Percentiles rank a stretch among this genome's conserved stretches.
These are phyloP conservation scores for Metaphire vulgaris DNA, from an alignment of 1,140 invertebrate species.

Conservation along the genomic window DNA sequence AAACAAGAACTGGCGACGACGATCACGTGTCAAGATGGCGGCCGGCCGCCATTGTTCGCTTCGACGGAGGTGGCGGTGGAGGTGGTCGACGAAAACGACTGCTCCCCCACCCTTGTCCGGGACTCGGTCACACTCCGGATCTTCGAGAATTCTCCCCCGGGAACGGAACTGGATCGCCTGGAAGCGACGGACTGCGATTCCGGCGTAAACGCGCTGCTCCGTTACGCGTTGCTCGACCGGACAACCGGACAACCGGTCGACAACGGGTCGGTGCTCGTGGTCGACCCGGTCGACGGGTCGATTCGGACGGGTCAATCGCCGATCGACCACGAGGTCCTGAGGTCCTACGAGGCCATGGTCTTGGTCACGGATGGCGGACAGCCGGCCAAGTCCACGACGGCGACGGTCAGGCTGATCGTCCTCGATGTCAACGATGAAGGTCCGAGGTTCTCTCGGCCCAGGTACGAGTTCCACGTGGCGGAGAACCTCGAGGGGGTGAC, in stretches of 20 bases:
- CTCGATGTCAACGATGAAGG: neutral
- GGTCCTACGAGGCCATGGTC: neutral
- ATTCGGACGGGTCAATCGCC: neutral
- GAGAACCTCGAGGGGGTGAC: neutral
- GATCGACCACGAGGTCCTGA: neutral
- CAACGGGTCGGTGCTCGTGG: neutral
- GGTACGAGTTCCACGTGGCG: neutral
- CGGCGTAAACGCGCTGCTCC: conserved; percentile 77
- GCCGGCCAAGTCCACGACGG: neutral
- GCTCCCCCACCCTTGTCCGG: conserved; percentile 72
- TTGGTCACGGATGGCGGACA: neutral
- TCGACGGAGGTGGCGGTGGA: conserved; percentile 65
- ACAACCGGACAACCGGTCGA: neutral
- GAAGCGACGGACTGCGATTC: conserved; percentile 79
- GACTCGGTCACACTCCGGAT: conserved; percentile 68
- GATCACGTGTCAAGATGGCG: conserved; percentile 27
- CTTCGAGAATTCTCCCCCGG: conserved; percentile 28
- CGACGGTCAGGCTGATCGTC: neutral
- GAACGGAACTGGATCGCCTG: conserved; percentile 70
- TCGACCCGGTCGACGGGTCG: neutral
- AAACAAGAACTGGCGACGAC: neutral
- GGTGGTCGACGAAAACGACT: conserved; percentile 81
- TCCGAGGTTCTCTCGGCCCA: neutral
- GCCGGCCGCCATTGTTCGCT: conserved; percentile 58
- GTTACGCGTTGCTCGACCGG: too few species aligned